Evolutionary conservation across 2,113 vertebrate species (phyloP).

Genomic region (Daboia siamensis): DNA sequence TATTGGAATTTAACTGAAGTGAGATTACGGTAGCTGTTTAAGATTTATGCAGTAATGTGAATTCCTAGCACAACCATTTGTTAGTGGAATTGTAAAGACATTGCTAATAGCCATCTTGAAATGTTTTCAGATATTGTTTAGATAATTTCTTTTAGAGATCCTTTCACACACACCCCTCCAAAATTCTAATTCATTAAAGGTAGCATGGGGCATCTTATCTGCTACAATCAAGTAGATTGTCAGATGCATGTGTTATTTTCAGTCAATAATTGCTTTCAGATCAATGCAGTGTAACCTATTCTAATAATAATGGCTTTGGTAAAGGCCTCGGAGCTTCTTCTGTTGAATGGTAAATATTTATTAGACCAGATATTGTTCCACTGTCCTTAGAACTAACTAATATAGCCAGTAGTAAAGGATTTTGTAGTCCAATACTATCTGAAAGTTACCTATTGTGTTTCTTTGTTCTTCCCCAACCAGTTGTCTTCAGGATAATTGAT

Average conservation of each 20-base stretch:
- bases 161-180: background rate
- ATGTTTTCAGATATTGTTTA: background rate
- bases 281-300: background rate
- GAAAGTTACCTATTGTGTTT: background rate
- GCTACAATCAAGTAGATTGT: background rate
- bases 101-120: background rate
- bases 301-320: background rate
- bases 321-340: background rate
- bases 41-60: background rate
- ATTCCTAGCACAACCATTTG: background rate
- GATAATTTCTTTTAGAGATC: background rate
- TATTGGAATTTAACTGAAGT: background rate
- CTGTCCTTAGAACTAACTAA: background rate
- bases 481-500: background rate
- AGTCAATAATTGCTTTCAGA: background rate
- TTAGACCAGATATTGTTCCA: background rate
- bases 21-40: background rate
- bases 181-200: background rate
- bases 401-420: background rate
- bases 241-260: background rate
- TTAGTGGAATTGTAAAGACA: background rate
- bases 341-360: background rate
- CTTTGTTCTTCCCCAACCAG: background rate
- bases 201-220: background rate
- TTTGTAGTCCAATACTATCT: background rate